Percentiles rank a stretch among this genome's conserved stretches.
Evolutionary conservation across 2,888 invertebrate species (phyloP).

Genomic region (Andrena chrysosceles): DNA sequence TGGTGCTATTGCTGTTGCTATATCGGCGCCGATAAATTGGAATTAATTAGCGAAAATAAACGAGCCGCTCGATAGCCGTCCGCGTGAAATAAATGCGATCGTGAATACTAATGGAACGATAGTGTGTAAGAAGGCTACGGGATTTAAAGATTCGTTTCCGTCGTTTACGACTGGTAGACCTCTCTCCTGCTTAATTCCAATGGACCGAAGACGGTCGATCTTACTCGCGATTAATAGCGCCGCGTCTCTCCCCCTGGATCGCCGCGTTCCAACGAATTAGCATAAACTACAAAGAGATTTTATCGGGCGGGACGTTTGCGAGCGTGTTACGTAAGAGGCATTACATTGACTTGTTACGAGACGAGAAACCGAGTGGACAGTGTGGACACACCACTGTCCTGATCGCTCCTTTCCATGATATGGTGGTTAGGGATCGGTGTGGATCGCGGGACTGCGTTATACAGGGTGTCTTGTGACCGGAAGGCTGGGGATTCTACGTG

Average conservation of each 20-base stretch:
- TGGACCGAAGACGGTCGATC: constrained; percentile 36
- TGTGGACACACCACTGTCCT: background rate
- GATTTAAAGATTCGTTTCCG: constrained; percentile 49
- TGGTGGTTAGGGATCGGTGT: too few relatives aligned
- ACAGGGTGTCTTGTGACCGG: too few relatives aligned
- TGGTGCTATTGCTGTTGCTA: background rate
- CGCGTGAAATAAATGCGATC: constrained; percentile 63
- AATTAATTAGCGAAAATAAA: constrained; percentile 74
- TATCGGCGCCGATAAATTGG: constrained; percentile 69
- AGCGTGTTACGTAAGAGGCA: constrained; percentile 6
- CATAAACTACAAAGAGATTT: constrained; percentile 27
- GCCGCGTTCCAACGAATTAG: constrained; percentile 41
- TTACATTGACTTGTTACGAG: background rate
- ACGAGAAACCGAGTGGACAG: background rate
- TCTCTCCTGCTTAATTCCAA: constrained; percentile 47
- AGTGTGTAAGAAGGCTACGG: constrained; percentile 35
- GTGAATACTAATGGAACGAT: constrained; percentile 68
- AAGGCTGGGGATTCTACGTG: too few relatives aligned
- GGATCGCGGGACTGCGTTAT: too few relatives aligned
- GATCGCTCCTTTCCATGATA: background rate
- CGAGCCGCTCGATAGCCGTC: constrained; percentile 60
- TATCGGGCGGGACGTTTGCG: background rate
- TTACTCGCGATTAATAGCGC: constrained; percentile 55
- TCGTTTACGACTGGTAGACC: constrained; percentile 35
- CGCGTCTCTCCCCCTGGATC: background rate